Conservation (phyloP, 2,888 invertebrate genomes). For the Thera britannica region DNA sequence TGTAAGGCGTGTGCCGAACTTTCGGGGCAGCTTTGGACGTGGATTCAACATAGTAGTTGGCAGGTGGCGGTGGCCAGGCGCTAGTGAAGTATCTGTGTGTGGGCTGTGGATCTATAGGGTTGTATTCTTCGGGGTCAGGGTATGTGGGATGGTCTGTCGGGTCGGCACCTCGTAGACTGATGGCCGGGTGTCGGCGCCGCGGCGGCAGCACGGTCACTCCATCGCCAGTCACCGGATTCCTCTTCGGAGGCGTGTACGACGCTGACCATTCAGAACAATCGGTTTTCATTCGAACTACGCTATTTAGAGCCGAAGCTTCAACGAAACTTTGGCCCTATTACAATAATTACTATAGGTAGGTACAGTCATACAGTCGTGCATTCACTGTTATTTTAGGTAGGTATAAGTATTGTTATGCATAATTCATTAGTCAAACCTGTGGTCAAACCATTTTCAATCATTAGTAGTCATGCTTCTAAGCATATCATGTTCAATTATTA, state of each 20-base stretch:
- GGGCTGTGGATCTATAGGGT: conserved; percentile 68
- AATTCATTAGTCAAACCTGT: conserved; percentile 23
- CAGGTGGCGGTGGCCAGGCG: conserved; percentile 74
- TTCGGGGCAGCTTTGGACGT: conserved; percentile 61
- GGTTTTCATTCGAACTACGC: conserved; percentile 70
- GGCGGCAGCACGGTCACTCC: conserved; percentile 83
- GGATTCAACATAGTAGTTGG: conserved; percentile 76
- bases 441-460: conserved; percentile 21
- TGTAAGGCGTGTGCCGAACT: conserved; percentile 66
- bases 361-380: conserved; percentile 11
- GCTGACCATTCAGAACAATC: conserved; percentile 81
- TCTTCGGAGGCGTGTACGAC: conserved; percentile 81
- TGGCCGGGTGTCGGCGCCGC: conserved; percentile 78
- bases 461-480: conserved; percentile 54
- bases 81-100: conserved; percentile 72
- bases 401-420: conserved; percentile 19
- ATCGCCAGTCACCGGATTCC: conserved; percentile 87
- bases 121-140: conserved; percentile 56
- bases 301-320: conserved; percentile 38
- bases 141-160: conserved; percentile 55
- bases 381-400: conserved; percentile 14
- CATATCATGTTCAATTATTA: conserved; percentile 47
- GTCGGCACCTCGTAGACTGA: conserved; percentile 81
- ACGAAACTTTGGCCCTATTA: conserved; percentile 28
- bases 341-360: conserved; percentile 21